Conservation (phyloP, 2,888 invertebrate species). For the Drosophila fungiperda region DNA sequence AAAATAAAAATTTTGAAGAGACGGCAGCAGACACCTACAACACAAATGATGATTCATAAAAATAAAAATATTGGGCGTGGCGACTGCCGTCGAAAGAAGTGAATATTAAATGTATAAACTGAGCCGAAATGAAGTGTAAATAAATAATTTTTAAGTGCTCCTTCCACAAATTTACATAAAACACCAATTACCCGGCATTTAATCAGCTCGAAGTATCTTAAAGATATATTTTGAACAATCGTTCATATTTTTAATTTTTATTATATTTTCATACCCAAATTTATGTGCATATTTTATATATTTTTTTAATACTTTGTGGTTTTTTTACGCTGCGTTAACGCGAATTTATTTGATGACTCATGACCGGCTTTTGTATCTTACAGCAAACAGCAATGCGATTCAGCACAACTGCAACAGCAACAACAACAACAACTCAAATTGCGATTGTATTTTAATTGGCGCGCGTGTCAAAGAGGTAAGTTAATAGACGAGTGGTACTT, state of each 20-base stretch:
- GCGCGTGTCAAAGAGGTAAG: slow-evolving; percentile 71
- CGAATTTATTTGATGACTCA: slow-evolving; percentile 67
- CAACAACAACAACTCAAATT: slow-evolving; percentile 22
- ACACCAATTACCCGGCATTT: slow-evolving; percentile 58
- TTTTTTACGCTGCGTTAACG: slow-evolving; percentile 5
- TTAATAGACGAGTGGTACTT: slow-evolving; percentile 39
- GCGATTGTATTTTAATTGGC: slow-evolving; percentile 47
- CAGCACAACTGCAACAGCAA: slow-evolving; percentile 32
- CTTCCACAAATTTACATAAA: slow-evolving; percentile 61
- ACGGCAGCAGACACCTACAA: slow-evolving; percentile 14
- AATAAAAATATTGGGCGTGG: too few species aligned
- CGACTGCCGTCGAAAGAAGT: slow-evolving; percentile 14
- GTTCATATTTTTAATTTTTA: slow-evolving; percentile 22
- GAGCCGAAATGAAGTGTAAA: slow-evolving; percentile 50
- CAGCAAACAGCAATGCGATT: slow-evolving; percentile 48
- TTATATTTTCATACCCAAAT: slow-evolving; percentile 12
- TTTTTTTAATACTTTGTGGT: background rate
- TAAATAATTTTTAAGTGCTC: slow-evolving; percentile 33
- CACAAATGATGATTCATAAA: too few species aligned
- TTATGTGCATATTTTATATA: slow-evolving; percentile 48
- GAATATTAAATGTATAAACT: slow-evolving; percentile 42
- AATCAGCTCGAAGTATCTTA: slow-evolving; percentile 61
- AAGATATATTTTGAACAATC: slow-evolving; percentile 49
- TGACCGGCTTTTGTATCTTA: slow-evolving; percentile 44
- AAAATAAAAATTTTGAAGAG: slow-evolving; percentile 31